These are phyloP conservation scores for Harpalus rubripes DNA, from an alignment of 2,888 invertebrate genomes.

Conservation along the genomic window DNA sequence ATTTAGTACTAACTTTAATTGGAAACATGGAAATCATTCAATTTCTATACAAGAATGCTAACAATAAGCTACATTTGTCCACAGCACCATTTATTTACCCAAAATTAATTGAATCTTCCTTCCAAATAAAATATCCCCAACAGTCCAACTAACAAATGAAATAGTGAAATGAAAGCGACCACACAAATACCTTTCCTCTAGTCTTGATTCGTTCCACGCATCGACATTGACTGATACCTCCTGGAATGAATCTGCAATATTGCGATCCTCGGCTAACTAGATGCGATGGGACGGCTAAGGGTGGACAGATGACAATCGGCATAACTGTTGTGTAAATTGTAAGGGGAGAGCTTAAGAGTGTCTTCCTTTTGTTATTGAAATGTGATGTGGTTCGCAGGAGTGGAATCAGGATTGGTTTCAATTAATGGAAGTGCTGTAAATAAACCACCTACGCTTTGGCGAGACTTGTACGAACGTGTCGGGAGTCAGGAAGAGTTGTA, in stretches of 20 bases:
- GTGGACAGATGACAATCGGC: constrained; percentile 70
- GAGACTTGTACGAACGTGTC: not conserved
- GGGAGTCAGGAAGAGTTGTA: not conserved
- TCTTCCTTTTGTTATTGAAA: constrained; percentile 71
- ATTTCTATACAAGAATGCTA: not conserved
- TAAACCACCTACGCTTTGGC: not conserved
- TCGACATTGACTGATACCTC: constrained; percentile 17
- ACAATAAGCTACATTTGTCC: not conserved
- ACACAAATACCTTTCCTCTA: constrained; percentile 25
- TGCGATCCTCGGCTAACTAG: constrained; percentile 10
- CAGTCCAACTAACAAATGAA: constrained; percentile 2
- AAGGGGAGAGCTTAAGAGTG: constrained; percentile 45
- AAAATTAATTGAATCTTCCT: constrained; percentile 7
- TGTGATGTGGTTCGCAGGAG: constrained; percentile 68
- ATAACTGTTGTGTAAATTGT: constrained; percentile 67
- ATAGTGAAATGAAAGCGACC: not conserved
- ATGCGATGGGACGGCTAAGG: constrained; percentile 29
- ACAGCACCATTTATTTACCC: not conserved
- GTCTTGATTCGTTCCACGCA: constrained; percentile 11
- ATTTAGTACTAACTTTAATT: not conserved
- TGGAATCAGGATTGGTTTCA: constrained; percentile 40
- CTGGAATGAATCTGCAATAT: constrained; percentile 63
- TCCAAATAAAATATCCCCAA: constrained; percentile 14
- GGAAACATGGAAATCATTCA: not conserved
- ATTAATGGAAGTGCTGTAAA: constrained; percentile 23